Evolutionary conservation across 2,888 invertebrate genomes (phyloP).

Genomic region (Hypomecis atomaria): DNA sequence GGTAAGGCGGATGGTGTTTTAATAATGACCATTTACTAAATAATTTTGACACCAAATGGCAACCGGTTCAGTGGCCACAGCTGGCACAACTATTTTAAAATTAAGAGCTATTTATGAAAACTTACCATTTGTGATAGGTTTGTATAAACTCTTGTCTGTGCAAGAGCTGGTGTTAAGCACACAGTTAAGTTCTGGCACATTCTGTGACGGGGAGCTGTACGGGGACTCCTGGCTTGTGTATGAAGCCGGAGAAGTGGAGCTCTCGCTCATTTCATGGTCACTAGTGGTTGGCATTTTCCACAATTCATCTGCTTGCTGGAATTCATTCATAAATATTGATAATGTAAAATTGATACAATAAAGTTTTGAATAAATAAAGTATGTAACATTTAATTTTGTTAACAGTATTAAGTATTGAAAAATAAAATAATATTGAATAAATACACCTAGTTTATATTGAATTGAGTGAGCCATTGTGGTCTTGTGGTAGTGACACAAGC

Average conservation of each 20-base stretch:
- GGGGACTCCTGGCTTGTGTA: constrained; percentile 9
- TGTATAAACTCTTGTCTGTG: constrained; percentile 3
- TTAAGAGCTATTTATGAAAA: neutral
- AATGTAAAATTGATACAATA: neutral
- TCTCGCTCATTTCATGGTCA: constrained; percentile 10
- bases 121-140: constrained; percentile 1
- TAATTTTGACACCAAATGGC: too few relatives aligned
- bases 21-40: too few relatives aligned
- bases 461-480: too few relatives aligned
- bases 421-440: too few relatives aligned
- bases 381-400: too few relatives aligned
- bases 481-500: too few relatives aligned
- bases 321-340: neutral
- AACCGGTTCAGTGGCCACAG: too few relatives aligned
- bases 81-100: too few relatives aligned
- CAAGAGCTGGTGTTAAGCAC: neutral
- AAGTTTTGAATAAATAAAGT: too few relatives aligned
- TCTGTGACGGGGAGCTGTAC: constrained; percentile 5
- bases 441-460: too few relatives aligned
- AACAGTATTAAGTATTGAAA: too few relatives aligned
- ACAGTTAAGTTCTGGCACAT: constrained; percentile 1
- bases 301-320: neutral
- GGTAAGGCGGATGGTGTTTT: too few relatives aligned
- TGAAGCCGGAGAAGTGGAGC: neutral
- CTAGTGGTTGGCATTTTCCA: constrained; percentile 5